Evolutionary conservation across 2,888 invertebrate genomes (phyloP).

Genomic region (Rhaphigaster nebulosa): DNA sequence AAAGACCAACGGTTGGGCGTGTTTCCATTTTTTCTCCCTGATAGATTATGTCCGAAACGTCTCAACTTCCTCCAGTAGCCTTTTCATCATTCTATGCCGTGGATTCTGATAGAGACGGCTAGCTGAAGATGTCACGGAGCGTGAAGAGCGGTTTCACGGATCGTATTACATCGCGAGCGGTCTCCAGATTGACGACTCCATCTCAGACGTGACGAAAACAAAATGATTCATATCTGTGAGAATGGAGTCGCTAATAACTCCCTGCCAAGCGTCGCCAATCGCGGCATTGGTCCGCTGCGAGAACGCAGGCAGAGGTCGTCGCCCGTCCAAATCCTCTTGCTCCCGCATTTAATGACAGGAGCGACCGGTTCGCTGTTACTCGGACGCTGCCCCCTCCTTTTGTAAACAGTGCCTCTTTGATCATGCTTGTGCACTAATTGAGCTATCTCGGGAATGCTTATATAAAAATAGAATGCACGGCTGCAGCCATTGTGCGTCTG

Average conservation of each 20-base stretch:
- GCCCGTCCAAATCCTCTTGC: background rate
- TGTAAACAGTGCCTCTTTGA: background rate
- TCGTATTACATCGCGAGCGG: background rate
- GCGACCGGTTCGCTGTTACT: background rate
- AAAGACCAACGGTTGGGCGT: background rate
- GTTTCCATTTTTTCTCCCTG: background rate
- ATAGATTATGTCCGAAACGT: background rate
- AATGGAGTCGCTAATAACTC: constrained; percentile 17
- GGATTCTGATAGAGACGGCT: background rate
- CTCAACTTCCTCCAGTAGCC: constrained; percentile 17
- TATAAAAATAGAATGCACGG: background rate
- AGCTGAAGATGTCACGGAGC: constrained; percentile 44
- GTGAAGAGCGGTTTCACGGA: constrained; percentile 48
- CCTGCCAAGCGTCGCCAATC: background rate
- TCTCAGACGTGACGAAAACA: constrained; percentile 46
- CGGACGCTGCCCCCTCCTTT: background rate
- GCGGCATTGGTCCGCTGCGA: background rate
- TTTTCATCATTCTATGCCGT: background rate
- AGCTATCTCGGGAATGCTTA: background rate
- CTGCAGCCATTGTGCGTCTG: background rate
- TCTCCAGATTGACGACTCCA: background rate
- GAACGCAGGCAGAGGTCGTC: background rate
- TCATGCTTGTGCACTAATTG: constrained; percentile 8
- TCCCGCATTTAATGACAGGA: background rate
- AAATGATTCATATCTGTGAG: constrained; percentile 28